These are phyloP conservation scores for Brachionus paranguensis DNA, from an alignment of 1,140 invertebrate genomes.

Conservation along the genomic window DNA sequence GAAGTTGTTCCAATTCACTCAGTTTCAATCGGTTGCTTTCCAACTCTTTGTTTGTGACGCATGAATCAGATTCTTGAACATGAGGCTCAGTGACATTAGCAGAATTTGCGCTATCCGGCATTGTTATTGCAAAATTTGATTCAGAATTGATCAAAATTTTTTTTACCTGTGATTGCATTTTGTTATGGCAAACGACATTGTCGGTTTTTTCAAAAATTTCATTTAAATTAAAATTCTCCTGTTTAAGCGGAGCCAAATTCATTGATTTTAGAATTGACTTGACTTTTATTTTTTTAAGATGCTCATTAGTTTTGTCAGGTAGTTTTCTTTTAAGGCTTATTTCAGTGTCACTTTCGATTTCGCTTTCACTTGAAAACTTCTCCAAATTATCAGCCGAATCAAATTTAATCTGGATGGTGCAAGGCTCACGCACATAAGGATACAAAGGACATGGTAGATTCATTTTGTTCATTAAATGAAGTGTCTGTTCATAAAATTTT, in stretches of 20 bases:
- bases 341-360: background rate
- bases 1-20: conserved; percentile 67
- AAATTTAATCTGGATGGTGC: background rate
- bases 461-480: conserved; percentile 94
- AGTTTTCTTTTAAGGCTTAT: background rate
- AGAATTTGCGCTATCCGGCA: background rate
- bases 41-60: conserved; percentile 58
- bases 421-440: background rate
- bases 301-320: background rate
- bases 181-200: background rate
- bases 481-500: conserved; percentile 71
- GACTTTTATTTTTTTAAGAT: background rate
- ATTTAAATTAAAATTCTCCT: background rate
- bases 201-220: background rate
- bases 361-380: conserved; percentile 11
- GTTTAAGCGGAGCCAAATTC: background rate
- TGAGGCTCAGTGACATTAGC: background rate
- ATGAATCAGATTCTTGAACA: background rate
- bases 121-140: background rate
- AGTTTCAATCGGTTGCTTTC: conserved; percentile 62
- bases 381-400: background rate
- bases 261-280: conserved; percentile 33
- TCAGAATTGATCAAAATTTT: background rate
- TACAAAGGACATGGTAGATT: conserved; percentile 77
- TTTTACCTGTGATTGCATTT: background rate